phyloP scores from a whole-genome alignment of 2,888 invertebrate genomes.

The Hypercompe scribonia region DNA sequence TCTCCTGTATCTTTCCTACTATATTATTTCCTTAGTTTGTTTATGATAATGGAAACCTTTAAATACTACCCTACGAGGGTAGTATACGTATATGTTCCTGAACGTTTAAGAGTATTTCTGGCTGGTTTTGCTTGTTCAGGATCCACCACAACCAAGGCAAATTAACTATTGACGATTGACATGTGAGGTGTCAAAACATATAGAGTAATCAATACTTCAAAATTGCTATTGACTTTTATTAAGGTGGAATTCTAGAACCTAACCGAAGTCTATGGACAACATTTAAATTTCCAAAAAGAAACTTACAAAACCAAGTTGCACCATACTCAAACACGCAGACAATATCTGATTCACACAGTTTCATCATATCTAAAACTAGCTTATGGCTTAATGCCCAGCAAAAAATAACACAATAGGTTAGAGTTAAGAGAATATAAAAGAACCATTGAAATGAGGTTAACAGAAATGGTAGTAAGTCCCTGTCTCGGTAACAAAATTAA shows the following conservation, averaged over 20 bases:
- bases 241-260: conserved; percentile 17
- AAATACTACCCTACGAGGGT: neutral
- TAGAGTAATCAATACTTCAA: neutral
- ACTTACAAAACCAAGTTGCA: conserved; percentile 47
- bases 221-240: neutral
- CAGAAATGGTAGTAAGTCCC: neutral
- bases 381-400: conserved; percentile 21
- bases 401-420: conserved; percentile 17
- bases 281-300: conserved; percentile 41
- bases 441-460: conserved; percentile 1
- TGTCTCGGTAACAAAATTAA: neutral
- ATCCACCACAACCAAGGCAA: neutral
- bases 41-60: neutral
- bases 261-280: conserved; percentile 19
- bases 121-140: neutral
- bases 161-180: neutral
- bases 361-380: conserved; percentile 50
- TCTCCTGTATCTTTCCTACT: neutral
- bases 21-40: neutral
- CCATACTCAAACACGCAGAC: conserved; percentile 33
- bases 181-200: neutral
- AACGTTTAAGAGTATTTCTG: neutral
- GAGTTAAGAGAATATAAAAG: conserved; percentile 3
- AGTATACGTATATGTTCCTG: too few relatives aligned
- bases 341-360: conserved; percentile 46